Evolutionary conservation across 2,797 vertebrate genomes (phyloP).

Genomic region (Pteropus rufus): DNA sequence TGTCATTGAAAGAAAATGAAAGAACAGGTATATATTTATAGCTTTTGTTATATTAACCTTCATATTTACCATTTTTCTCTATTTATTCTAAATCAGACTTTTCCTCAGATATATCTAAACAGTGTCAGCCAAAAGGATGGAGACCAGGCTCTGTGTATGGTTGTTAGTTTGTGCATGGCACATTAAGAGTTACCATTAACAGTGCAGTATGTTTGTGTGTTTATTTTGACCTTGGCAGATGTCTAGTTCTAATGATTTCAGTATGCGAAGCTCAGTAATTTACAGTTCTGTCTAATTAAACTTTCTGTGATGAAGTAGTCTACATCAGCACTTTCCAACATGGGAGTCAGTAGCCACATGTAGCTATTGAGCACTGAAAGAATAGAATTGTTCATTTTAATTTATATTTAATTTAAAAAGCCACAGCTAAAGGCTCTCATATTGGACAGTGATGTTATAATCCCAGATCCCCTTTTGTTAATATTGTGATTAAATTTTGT

Average conservation of each 20-base stretch:
- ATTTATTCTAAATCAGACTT: neutral
- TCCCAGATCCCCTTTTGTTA: neutral
- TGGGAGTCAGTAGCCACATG: neutral
- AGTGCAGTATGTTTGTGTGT: neutral
- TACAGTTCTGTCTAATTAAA: neutral
- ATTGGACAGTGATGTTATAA: neutral
- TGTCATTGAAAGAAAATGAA: neutral
- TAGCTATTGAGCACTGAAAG: neutral
- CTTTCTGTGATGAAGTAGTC: neutral
- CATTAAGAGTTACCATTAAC: neutral
- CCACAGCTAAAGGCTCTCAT: neutral
- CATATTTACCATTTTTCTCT: neutral
- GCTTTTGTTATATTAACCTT: neutral
- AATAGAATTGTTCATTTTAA: neutral
- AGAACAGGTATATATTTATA: neutral
- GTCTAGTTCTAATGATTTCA: neutral
- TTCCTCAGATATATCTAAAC: neutral
- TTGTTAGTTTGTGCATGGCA: neutral
- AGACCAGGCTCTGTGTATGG: neutral
- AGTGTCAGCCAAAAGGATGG: neutral
- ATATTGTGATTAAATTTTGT: neutral
- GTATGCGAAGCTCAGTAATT: neutral
- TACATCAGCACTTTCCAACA: neutral
- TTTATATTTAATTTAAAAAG: neutral
- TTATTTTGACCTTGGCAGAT: neutral